Evolutionary conservation across 2,888 invertebrate genomes (phyloP), one percentile per base, ranked within the genome.

Genomic region (Lobophora halterata): DNA sequence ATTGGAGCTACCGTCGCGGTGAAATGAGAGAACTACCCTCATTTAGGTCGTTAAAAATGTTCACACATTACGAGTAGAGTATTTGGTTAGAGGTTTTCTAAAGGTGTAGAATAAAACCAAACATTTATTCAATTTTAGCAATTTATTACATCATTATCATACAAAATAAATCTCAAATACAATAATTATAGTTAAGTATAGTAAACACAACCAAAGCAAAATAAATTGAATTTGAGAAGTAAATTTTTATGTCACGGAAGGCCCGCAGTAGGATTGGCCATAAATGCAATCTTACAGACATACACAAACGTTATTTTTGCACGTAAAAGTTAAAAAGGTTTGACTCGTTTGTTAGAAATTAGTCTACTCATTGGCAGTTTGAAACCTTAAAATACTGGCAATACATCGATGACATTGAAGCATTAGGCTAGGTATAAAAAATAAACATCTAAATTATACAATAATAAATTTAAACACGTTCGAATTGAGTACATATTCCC

Each of bases 191-290:
- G 71, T 71, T 79, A n/a, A n/a, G n/a, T n/a, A 81, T 80, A 83
- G 80, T 85, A 86, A n/a, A 86, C 86, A 87, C 86, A 87, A 87
- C 86, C 86, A 79, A 86, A 86, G 82, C 83, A 81, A 85, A 81
- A 85, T 41, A 74, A 78, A 77, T 78, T 79, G 79, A 71, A 81
- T 82, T 79, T 81, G 77, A 82, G 73, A 79, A 71, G 73, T 65
- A 74, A 58, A 61, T 39, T 62, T 71, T 68, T 46, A 67, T 68
- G 65, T 70, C 72, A 68, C 73, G 62, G 62, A 60, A 69, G 70
- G 71, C 71, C 69, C 58, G 53, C 58, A 52, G 44, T 52, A 60
- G 47, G 55, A 54, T 60, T 57, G 67, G 65, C 73, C 75, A 60
- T 86, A 81, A 83, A 83, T 85, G 83, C 85, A 80, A 62, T 31